phyloP scores from a whole-genome alignment of 1,140 invertebrate genomes.

The Tetraneura akinire region DNA sequence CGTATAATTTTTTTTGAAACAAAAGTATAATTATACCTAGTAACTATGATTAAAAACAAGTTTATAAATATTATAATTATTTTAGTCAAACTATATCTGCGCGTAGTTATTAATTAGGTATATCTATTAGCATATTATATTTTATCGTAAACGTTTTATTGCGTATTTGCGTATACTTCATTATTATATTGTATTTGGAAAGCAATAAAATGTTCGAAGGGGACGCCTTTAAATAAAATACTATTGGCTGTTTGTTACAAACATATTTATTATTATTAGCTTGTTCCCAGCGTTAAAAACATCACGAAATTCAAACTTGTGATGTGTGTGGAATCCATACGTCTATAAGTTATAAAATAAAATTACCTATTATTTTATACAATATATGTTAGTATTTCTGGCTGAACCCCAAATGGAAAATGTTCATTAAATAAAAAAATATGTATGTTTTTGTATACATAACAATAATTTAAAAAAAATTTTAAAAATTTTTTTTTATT shows the following conservation, averaged over 20 bases:
- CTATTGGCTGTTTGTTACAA: neutral
- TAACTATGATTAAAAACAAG: too few species aligned
- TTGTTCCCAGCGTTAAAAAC: neutral
- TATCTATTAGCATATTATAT: too few species aligned
- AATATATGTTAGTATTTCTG: neutral
- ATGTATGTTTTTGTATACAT: too few species aligned
- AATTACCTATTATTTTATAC: neutral
- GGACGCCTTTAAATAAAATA: neutral
- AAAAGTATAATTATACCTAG: too few species aligned
- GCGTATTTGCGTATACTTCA: conserved; percentile 1
- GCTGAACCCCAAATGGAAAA: neutral
- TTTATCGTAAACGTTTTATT: too few species aligned
- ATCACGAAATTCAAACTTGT: neutral
- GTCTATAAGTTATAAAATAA: neutral
- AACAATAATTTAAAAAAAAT: too few species aligned
- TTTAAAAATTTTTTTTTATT: too few species aligned
- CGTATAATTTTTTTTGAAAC: too few species aligned
- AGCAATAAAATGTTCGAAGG: neutral
- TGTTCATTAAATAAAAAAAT: too few species aligned
- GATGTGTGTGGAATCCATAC: neutral
- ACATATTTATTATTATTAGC: neutral
- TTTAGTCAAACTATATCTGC: too few species aligned
- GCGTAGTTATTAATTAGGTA: too few species aligned
- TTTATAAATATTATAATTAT: too few species aligned
- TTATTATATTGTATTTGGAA: neutral